Evolutionary conservation across 1,140 invertebrate genomes (phyloP).

Genomic region (Drosophila tani): DNA sequence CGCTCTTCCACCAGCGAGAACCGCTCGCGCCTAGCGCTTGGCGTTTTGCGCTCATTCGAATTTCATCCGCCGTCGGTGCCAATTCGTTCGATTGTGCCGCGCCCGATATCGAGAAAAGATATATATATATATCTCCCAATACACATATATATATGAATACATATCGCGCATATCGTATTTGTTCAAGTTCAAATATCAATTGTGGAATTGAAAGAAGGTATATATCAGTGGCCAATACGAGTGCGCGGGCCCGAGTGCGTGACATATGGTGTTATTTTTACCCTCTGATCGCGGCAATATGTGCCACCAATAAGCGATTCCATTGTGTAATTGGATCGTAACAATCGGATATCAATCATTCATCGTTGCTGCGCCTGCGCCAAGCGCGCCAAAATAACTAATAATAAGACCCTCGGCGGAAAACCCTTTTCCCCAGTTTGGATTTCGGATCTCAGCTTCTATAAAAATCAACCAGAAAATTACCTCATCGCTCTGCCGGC

Average conservation of each 20-base stretch:
- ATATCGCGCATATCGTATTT: slow-evolving; percentile 38
- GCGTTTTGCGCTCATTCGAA: slow-evolving; percentile 59
- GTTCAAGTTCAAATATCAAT: slow-evolving; percentile 76
- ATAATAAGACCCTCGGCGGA: slow-evolving; percentile 6
- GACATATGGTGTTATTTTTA: slow-evolving; percentile 78
- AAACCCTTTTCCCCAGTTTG: slow-evolving; percentile 37
- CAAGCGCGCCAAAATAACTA: slow-evolving; percentile 9
- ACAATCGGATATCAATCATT: slow-evolving; percentile 16
- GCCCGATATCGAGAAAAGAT: slow-evolving; percentile 64
- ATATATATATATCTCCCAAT: slow-evolving; percentile 45
- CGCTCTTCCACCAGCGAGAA: slow-evolving; percentile 22
- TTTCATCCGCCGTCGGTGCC: slow-evolving; percentile 76
- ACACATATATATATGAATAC: slow-evolving; percentile 37
- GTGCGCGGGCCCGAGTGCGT: slow-evolving; percentile 66
- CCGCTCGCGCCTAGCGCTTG: slow-evolving; percentile 12
- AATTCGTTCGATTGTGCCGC: slow-evolving; percentile 69
- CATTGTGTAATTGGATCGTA: slow-evolving; percentile 64
- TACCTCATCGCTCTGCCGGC: slow-evolving; percentile 76
- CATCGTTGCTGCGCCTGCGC: slow-evolving; percentile 58
- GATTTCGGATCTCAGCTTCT: slow-evolving; percentile 33
- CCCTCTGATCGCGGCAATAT: slow-evolving; percentile 27
- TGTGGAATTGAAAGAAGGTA: slow-evolving; percentile 58
- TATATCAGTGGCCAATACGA: slow-evolving; percentile 28
- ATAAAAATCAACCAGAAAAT: slow-evolving; percentile 65
- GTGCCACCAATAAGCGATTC: slow-evolving; percentile 56